A percentile compares a stretch with the other conserved stretches of the same genome.
Evolutionary conservation across 2,797 vertebrate species (phyloP).

Genomic region (Geotrypetes seraphini): DNA sequence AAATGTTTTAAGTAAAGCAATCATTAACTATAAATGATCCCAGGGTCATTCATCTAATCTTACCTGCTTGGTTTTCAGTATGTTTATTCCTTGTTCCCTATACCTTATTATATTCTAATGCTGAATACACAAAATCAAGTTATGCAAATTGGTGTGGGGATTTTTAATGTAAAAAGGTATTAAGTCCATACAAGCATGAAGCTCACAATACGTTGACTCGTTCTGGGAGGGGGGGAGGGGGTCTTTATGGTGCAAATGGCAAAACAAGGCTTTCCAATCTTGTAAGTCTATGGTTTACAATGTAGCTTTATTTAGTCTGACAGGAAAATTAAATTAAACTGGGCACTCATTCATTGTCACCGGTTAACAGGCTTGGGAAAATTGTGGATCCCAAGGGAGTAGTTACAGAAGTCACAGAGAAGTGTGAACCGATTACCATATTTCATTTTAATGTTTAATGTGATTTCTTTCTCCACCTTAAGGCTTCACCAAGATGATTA

Average conservation of each 20-base stretch:
- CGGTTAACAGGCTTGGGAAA: conserved; percentile 68
- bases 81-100: not conserved
- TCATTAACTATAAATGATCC: no score
- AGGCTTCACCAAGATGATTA: no score
- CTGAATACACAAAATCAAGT: conserved; percentile 10
- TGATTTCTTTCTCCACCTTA: no score
- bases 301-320: conserved; percentile 65
- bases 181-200: conserved; percentile 33
- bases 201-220: conserved; percentile 32
- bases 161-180: conserved; percentile 40
- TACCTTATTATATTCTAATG: conserved; percentile 21
- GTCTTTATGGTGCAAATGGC: conserved; percentile 48
- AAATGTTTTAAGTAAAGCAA: no score
- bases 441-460: no score
- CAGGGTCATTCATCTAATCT: not conserved
- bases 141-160: conserved; percentile 25
- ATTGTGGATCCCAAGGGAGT: conserved; percentile 65
- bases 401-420: conserved; percentile 35
- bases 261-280: conserved; percentile 52
- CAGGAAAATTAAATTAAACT: conserved; percentile 76
- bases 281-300: conserved; percentile 55
- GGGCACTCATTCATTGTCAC: conserved; percentile 60
- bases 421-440: conserved; percentile 10
- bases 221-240: no score
- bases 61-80: not conserved